Conservation (phyloP, 2,888 invertebrate genomes). For the Desoria tigrina region DNA sequence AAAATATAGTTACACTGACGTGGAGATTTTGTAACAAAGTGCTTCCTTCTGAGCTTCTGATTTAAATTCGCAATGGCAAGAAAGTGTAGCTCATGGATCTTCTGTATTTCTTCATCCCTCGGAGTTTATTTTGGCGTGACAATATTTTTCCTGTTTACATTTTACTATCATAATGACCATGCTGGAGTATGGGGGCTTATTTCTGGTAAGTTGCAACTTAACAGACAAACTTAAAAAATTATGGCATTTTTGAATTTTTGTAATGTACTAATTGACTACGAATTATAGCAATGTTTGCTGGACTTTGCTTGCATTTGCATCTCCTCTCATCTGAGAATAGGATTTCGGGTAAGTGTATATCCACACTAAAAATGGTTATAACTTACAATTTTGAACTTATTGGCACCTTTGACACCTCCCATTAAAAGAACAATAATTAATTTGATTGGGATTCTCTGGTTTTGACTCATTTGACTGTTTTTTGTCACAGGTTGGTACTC, state of each 20-base stretch:
- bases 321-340: conserved; percentile 46
- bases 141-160: conserved; percentile 51
- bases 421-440: no score
- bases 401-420: no score
- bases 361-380: no score
- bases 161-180: conserved; percentile 51
- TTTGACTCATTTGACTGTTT: no score
- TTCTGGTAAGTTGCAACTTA: conserved; percentile 49
- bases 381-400: no score
- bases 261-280: no score
- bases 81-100: conserved; percentile 43
- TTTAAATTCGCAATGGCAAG: no score
- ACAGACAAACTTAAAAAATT: background rate
- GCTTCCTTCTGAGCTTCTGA: no score
- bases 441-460: no score
- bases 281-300: conserved; percentile 49
- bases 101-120: conserved; percentile 37
- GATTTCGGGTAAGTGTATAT: conserved; percentile 41
- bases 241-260: conserved; percentile 4
- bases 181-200: conserved; percentile 50
- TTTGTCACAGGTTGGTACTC: conserved; percentile 46
- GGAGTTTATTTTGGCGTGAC: conserved; percentile 52
- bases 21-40: no score
- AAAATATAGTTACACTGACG: no score
- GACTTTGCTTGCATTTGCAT: conserved; percentile 48